Conservation (phyloP, 2,888 invertebrate genomes). For the Mechanitis messenoides region DNA sequence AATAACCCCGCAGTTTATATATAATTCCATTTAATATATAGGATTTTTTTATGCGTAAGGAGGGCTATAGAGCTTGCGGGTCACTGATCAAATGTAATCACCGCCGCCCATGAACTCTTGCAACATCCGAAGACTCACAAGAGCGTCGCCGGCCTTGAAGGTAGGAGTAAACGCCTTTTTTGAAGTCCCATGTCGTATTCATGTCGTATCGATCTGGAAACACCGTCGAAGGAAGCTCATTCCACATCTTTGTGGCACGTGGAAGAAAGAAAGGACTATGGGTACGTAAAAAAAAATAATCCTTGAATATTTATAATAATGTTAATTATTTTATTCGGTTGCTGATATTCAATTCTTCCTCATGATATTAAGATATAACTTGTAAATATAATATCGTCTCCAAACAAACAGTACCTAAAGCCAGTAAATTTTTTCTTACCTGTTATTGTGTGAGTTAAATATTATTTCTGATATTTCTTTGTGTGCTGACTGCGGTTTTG, state of each 20-base stretch:
- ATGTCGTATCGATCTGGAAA: no score
- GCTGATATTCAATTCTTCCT: not conserved
- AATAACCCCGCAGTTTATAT: constrained; percentile 5
- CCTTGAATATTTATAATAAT: not conserved
- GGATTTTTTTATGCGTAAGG: no score
- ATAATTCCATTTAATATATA: not conserved
- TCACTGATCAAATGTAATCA: no score
- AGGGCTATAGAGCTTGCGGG: no score
- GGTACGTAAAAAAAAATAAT: not conserved
- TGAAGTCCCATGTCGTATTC: no score
- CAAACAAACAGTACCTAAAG: not conserved
- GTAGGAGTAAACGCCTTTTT: no score
- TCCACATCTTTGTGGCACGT: no score
- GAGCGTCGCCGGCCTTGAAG: no score
- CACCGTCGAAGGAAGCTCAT: no score
- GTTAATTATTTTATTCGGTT: not conserved
- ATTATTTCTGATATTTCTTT: constrained; percentile 3
- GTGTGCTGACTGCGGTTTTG: constrained; percentile 12
- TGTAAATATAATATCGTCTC: not conserved
- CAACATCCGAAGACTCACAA: no score
- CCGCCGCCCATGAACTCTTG: no score
- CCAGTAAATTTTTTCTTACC: not conserved
- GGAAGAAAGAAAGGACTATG: no score
- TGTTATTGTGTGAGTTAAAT: constrained; percentile 7
- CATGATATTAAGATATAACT: not conserved